Conservation (phyloP, 2,113 vertebrate genomes). For the Malurus cyaneus region DNA sequence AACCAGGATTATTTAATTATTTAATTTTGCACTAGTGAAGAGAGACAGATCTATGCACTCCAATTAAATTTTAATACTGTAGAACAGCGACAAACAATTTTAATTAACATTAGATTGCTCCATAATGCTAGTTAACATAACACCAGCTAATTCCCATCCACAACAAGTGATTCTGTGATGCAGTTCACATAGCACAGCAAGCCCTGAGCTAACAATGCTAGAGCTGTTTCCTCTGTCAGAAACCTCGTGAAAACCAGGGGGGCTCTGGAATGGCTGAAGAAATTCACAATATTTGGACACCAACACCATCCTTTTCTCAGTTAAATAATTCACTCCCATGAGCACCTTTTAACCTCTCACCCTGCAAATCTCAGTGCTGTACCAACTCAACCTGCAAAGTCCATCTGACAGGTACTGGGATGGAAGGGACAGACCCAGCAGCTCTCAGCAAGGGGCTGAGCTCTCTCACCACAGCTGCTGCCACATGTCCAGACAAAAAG, state of each 20-base stretch:
- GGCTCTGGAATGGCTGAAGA: not conserved
- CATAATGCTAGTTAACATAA: not conserved
- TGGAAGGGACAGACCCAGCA: not conserved
- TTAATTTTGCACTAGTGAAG: not conserved
- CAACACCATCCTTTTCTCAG: not conserved
- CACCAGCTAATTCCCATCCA: not conserved
- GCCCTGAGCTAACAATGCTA: not conserved
- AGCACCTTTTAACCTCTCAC: not conserved
- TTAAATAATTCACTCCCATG: not conserved
- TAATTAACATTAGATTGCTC: constrained; percentile 6
- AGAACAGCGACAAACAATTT: not conserved
- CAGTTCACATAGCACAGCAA: not conserved
- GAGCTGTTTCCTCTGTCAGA: not conserved
- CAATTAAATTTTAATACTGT: constrained; percentile 8
- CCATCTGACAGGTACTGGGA: not conserved
- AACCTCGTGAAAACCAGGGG: not conserved
- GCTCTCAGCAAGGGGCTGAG: not conserved
- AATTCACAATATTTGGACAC: not conserved
- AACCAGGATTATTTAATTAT: not conserved
- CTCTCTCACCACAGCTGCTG: not conserved
- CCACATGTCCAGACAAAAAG: not conserved
- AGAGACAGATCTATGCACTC: not conserved
- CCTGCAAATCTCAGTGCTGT: not conserved
- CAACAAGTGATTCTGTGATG: not conserved
- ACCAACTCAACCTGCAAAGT: not conserved